Conservation (phyloP, 2,113 vertebrate genomes). For the Petrocephalus zakoni region DNA sequence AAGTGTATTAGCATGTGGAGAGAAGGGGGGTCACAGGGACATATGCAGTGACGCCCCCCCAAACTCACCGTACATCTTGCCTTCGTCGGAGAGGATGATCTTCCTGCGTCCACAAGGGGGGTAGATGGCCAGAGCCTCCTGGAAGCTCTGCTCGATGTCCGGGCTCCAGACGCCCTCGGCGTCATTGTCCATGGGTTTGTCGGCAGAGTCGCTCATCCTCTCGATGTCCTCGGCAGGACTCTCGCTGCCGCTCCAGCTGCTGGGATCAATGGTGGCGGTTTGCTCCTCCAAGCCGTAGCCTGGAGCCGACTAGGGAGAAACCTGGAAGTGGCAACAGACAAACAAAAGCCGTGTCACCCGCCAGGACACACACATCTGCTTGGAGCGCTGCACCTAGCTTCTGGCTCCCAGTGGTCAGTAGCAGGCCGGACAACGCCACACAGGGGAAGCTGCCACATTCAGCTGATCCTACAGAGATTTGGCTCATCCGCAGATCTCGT, state of each 20-base stretch:
- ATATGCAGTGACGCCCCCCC: neutral
- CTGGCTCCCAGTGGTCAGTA: neutral
- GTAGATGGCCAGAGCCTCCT: constrained; percentile 98
- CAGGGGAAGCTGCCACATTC: neutral
- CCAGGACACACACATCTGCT: constrained; percentile 23
- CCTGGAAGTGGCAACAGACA: constrained; percentile 66
- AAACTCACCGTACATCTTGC: constrained; percentile 99
- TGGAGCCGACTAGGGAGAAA: constrained; percentile 84
- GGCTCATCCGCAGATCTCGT: neutral
- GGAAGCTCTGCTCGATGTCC: constrained; percentile 99
- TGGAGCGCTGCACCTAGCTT: neutral
- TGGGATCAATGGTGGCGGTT: constrained; percentile 93
- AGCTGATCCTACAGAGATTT: neutral
- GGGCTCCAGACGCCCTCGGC: constrained; percentile 98
- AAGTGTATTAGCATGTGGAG: neutral
- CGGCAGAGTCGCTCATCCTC: constrained; percentile 94
- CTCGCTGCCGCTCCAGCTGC: constrained; percentile 99
- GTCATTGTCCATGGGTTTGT: constrained; percentile 96
- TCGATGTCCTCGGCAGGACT: constrained; percentile 98
- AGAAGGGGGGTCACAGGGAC: neutral
- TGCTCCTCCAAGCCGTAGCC: constrained; percentile 91
- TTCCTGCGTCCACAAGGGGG: constrained; percentile 96
- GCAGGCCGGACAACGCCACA: neutral
- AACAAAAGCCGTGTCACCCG: constrained; percentile 37
- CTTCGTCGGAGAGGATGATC: constrained; percentile 98